Evolutionary conservation across 2,888 invertebrate species (phyloP), one percentile per base, ranked within the genome.

Genomic region (Notodonta dromedarius): DNA sequence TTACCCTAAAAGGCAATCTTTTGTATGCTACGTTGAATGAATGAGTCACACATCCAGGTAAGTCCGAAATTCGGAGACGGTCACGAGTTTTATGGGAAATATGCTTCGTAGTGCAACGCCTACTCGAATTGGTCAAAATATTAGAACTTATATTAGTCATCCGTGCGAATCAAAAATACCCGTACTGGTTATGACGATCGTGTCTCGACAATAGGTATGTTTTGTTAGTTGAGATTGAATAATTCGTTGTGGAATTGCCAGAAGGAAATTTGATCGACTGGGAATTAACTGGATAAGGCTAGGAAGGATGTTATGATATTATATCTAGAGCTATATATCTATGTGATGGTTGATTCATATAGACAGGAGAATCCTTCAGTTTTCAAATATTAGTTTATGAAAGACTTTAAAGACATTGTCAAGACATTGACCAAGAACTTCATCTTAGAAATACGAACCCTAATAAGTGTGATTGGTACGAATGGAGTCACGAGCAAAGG

Each of bases 41-140:
- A 54, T 54, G 54, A 54, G 8, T 54, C 39, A 54, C 54, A n/a
- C 52, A 16, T 52, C 0, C 52, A 52, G 52, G 54, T 54, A 54
- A 52, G 12, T 52, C 52, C 32, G 5, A 11, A 52, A 52, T 50
- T 50, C 52, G 52, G 5, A 52, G 11, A 52, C 32, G n/a, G 53
- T 52, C 14, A n/a, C 35, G 24, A 35, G 35, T 54, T 54, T 54
- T 39, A 6, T 4, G 54, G 54, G 39, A 39, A 54, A 39, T 39
- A 4, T 52, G 54, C 39, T n/a, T 35, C n/a, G n/a, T 51, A 32
- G 32, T 32, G n/a, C 8, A n/a, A 39, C 54, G 39, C 54, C 54
- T 14, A 54, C 39, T 9, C 54, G 14, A 1, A 9, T 5, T 13
- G 0, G 8, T 39, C 12, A 8, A 13, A 52, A 52, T 52, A 52